Evolutionary conservation across 2,113 vertebrate genomes (phyloP).

Genomic region (Edolisoma coerulescens): DNA sequence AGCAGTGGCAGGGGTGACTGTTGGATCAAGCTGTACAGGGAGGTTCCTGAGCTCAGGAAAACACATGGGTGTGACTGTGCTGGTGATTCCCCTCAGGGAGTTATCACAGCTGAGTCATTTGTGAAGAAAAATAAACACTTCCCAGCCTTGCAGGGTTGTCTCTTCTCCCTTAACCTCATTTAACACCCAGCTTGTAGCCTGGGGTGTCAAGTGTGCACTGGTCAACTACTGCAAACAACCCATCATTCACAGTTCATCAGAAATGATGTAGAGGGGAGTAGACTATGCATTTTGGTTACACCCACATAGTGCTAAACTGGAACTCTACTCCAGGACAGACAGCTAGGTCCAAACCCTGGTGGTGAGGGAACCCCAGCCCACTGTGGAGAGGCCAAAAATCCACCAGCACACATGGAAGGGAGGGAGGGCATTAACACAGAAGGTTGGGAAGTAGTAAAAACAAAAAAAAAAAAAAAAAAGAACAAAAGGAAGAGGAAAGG

Average conservation of each 20-base stretch:
- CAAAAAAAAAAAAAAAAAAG: background rate
- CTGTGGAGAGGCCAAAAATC: background rate
- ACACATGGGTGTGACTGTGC: background rate
- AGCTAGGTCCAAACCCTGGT: accelerated
- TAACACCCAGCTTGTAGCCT: background rate
- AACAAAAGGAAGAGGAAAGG: background rate
- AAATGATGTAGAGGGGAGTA: background rate
- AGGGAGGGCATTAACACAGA: background rate
- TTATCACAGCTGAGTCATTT: background rate
- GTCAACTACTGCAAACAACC: background rate
- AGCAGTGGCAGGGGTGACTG: background rate
- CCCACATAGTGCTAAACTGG: background rate
- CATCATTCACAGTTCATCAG: background rate
- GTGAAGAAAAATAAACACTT: background rate
- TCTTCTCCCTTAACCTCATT: background rate
- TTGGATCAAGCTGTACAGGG: background rate
- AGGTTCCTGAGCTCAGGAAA: background rate
- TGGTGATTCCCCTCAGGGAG: background rate
- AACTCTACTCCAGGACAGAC: background rate
- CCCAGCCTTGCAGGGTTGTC: background rate
- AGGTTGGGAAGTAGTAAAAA: background rate
- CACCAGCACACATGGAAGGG: background rate
- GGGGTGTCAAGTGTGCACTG: background rate
- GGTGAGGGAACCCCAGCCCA: background rate
- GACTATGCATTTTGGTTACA: background rate